Conservation (phyloP, 1,140 invertebrate genomes). For the Tetramorium parvispinum region DNA sequence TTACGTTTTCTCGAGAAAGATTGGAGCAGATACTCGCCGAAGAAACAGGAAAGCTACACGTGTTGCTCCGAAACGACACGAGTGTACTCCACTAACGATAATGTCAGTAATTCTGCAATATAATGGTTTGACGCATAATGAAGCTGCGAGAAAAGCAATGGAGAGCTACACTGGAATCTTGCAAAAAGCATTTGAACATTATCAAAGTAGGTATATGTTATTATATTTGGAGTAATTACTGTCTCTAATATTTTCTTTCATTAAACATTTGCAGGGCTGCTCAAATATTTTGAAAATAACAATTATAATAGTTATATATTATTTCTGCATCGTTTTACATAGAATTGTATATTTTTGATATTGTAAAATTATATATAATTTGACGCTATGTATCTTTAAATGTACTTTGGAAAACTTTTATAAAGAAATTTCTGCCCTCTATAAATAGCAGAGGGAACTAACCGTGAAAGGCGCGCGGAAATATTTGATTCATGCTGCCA, state of each 20-base stretch:
- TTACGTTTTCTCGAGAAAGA: background rate
- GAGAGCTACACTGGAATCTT: slow-evolving; percentile 67
- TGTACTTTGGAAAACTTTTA: slow-evolving; percentile 23
- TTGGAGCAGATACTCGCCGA: background rate
- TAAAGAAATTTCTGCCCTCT: slow-evolving; percentile 1
- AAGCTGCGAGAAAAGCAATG: slow-evolving; percentile 61
- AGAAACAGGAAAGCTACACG: background rate
- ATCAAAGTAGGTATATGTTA: slow-evolving; percentile 77
- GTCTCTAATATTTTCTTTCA: background rate
- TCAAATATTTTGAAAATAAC: background rate
- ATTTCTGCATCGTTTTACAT: background rate
- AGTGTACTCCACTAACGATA: slow-evolving; percentile 22
- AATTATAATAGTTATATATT: background rate
- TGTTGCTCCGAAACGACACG: slow-evolving; percentile 12
- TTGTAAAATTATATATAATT: background rate
- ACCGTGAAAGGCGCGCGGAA: background rate
- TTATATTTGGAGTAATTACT: slow-evolving; percentile 27
- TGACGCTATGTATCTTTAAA: background rate
- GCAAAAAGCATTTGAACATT: slow-evolving; percentile 64
- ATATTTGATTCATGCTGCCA: background rate
- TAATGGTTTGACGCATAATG: slow-evolving; percentile 35
- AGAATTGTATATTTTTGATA: background rate
- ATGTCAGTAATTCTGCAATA: slow-evolving; percentile 54
- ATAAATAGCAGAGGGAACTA: background rate
- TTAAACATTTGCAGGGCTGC: background rate